Conservation (phyloP, 2,797 vertebrate species). For the Clarias fuscus region DNA sequence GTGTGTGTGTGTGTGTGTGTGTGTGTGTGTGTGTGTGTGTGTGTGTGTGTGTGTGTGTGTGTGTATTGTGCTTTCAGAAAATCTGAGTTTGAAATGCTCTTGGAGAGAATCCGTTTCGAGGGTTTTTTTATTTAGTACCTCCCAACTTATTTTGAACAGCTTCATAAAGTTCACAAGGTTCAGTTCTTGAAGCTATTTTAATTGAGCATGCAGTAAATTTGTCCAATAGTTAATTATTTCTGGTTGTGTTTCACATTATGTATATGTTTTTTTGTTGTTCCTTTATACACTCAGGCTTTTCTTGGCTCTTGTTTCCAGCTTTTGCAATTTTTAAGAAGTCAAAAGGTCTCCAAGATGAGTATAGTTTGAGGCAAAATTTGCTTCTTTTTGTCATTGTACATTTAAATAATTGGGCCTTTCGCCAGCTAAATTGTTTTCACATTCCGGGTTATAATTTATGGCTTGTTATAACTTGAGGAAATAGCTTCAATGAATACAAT, state of each 20-base stretch:
- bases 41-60: too few species aligned
- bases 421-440: background rate
- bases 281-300: background rate
- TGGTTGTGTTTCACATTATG: background rate
- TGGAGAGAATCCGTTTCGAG: background rate
- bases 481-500: background rate
- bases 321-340: background rate
- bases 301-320: background rate
- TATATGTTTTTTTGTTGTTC: background rate
- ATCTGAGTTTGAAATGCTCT: background rate
- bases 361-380: background rate
- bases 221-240: background rate
- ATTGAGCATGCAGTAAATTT: background rate
- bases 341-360: background rate
- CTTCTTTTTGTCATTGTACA: background rate
- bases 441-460: background rate
- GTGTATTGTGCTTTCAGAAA: background rate
- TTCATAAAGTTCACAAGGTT: background rate
- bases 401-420: background rate
- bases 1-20: too few species aligned
- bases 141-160: background rate
- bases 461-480: background rate
- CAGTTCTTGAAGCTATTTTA: background rate
- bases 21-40: too few species aligned
- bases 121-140: background rate